These are phyloP conservation scores for Catharus bicknelli DNA, from an alignment of 2,113 vertebrate species.

Conservation along the genomic window DNA sequence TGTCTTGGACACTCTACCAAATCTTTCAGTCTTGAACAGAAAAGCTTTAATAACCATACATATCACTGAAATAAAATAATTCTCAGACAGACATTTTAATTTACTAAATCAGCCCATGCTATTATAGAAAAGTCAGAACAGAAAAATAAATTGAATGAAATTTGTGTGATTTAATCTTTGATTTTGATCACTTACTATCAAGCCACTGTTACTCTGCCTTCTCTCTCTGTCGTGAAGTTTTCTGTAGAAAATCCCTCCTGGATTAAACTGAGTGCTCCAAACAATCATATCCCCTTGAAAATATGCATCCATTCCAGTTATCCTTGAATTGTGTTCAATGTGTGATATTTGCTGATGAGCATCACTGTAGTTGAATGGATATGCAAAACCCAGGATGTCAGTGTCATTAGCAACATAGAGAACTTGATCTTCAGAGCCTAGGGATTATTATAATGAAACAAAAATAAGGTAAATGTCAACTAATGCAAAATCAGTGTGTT, in stretches of 20 bases:
- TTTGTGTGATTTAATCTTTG: background rate
- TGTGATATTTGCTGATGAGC: slow-evolving; percentile 93
- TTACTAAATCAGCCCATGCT: background rate
- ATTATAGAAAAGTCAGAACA: background rate
- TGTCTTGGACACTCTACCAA: background rate
- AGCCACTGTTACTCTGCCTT: slow-evolving; percentile 86
- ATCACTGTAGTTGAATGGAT: slow-evolving; percentile 97
- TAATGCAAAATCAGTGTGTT: slow-evolving; percentile 46
- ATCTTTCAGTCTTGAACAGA: background rate
- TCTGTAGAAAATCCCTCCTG: slow-evolving; percentile 97
- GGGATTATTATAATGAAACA: slow-evolving; percentile 80
- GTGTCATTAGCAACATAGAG: slow-evolving; percentile 99
- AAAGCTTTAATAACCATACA: background rate
- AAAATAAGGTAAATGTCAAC: slow-evolving; percentile 80
- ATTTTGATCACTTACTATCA: slow-evolving; percentile 89
- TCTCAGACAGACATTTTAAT: background rate
- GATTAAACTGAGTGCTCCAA: slow-evolving; percentile 98
- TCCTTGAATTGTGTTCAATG: slow-evolving; percentile 95
- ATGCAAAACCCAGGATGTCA: slow-evolving; percentile 98
- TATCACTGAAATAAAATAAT: background rate
- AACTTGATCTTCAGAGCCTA: slow-evolving; percentile 98
- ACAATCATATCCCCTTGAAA: slow-evolving; percentile 95
- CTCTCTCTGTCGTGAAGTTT: slow-evolving; percentile 85
- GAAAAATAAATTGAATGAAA: background rate
- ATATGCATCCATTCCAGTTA: slow-evolving; percentile 95